Percentiles rank a stretch among this genome's conserved stretches.
phyloP scores from a whole-genome alignment of 23 tunicate species.

The Ciona savignyi region DNA sequence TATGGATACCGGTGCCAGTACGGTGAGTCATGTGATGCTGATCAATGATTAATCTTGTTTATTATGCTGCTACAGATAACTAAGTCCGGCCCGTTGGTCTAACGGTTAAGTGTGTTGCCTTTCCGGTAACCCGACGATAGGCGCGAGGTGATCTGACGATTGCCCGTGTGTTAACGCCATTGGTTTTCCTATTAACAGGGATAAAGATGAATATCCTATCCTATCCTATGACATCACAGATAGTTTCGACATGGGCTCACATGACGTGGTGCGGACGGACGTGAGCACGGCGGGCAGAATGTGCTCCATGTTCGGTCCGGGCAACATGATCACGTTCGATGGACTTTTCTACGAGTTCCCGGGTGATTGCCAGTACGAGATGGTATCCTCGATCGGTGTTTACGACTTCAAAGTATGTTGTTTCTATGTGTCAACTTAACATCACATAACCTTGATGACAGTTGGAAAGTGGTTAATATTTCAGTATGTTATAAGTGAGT shows the following conservation, averaged over 20 bases:
- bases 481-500: not conserved
- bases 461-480: too few species aligned
- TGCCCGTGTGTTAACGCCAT: too few species aligned
- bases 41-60: too few species aligned
- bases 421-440: not conserved
- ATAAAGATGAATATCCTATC: too few species aligned
- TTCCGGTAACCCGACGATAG: too few species aligned
- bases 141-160: too few species aligned
- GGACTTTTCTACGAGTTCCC: conserved; percentile 46
- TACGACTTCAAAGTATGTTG: conserved; percentile 38
- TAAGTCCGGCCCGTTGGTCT: too few species aligned
- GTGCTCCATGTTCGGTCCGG: conserved; percentile 57
- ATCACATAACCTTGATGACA: not conserved
- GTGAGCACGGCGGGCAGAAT: conserved; percentile 10
- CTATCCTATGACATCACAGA: not conserved
- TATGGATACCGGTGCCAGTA: conserved; percentile 19
- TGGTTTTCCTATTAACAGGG: too few species aligned
- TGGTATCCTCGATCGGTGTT: conserved; percentile 27
- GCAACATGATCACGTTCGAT: conserved; percentile 55
- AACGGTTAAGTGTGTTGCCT: too few species aligned
- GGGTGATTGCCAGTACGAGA: conserved; percentile 52
- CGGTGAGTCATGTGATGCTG: too few species aligned
- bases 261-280: not conserved
- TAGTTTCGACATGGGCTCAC: not conserved
- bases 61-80: too few species aligned